Evolutionary conservation across 2,797 vertebrate species (phyloP), one percentile per base, ranked within the genome.

Genomic region (Sebastiscus tertius): DNA sequence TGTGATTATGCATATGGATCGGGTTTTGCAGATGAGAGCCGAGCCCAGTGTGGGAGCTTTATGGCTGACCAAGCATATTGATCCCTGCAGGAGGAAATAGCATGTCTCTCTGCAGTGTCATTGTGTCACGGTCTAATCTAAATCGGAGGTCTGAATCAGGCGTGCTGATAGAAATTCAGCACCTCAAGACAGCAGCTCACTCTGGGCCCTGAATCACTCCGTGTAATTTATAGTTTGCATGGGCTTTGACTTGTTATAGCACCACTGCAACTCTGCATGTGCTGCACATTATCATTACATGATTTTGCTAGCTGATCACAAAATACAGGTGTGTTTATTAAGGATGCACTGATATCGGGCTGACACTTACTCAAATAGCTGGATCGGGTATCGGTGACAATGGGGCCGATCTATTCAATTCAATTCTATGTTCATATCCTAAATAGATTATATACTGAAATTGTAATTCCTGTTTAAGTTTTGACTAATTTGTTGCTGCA

Each of bases 1-100:
- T 59, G 76, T 81, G 85, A 90, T 92, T 91, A 90, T 90, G 86
- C 91, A 79, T 90, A 90, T 90, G 88, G 91, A 86, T 93, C 89
- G 79, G 83, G 87, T 88, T 91, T 79, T 86, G 82, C 83, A 82
- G 78, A 84, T 75, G 84, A 87, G 87, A 74, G 80, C 60, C 26
- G 14, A 49, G 64, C 79, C 36, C 87, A 75, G 71, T 33, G 68
- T 72, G 49, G 64, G 79, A 80, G 88, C 70, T 83, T 83, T 89
- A 82, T 77, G 81, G 89, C 92, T 92, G 90, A 92, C 86, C 65
- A 83, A 92, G 90, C 89, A 90, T 85, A 91, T 82, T 87, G 90
- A 92, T 92, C 76, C 54, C 84, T 62, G 76, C 77, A 72, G 86
- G 88, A 87, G 84, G 85, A 91, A 90, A 90, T 81, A 33, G 64